Conservation (phyloP, 1,140 invertebrate genomes). For the Drosophila pachea region DNA sequence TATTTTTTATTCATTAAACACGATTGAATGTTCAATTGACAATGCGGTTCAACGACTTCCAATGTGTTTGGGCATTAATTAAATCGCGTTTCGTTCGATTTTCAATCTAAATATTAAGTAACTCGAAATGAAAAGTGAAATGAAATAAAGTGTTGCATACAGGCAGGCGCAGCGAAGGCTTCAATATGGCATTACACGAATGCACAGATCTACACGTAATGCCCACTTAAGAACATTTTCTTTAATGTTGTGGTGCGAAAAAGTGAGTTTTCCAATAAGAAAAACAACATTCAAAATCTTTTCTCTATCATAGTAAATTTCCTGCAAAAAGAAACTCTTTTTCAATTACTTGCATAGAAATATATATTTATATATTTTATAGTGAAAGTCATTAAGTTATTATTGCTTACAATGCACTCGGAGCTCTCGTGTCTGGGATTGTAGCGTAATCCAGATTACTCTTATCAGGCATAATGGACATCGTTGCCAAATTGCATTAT, state of each 20-base stretch:
- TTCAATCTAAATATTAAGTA: conserved; percentile 15
- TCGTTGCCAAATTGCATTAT: conserved; percentile 21
- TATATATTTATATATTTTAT: not conserved
- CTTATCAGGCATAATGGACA: conserved; percentile 17
- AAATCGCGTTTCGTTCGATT: conserved; percentile 14
- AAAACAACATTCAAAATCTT: too few species aligned
- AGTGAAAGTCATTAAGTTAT: conserved; percentile 12
- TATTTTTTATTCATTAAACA: too few species aligned
- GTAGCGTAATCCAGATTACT: not conserved
- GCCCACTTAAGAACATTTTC: not conserved
- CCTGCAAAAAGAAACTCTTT: too few species aligned
- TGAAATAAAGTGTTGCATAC: conserved; percentile 22
- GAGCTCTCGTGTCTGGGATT: conserved; percentile 8
- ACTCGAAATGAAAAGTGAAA: conserved; percentile 34
- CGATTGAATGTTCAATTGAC: too few species aligned
- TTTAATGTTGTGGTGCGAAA: not conserved
- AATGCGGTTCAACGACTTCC: not conserved
- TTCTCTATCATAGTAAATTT: too few species aligned
- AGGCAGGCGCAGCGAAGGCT: conserved; percentile 21
- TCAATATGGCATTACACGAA: not conserved
- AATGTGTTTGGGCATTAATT: not conserved
- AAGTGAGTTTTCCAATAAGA: too few species aligned
- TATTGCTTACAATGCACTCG: conserved; percentile 4
- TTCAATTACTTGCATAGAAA: too few species aligned
- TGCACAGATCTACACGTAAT: not conserved